These are phyloP conservation scores for Lepus townsendii DNA, from an alignment of 2,797 vertebrate genomes.

Conservation along the genomic window DNA sequence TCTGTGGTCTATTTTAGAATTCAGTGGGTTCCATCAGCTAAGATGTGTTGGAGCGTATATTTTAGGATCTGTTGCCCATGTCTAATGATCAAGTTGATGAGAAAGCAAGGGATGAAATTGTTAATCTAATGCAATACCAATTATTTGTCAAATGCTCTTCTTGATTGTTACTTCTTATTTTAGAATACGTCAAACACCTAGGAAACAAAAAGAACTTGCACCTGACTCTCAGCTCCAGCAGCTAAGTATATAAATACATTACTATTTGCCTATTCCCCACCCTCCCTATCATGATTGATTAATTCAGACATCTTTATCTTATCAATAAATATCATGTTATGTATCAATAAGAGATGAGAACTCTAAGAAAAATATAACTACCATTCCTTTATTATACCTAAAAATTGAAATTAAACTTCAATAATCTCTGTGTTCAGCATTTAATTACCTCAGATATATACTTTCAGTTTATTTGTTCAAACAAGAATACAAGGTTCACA, in stretches of 20 bases:
- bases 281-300: background rate
- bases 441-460: background rate
- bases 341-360: background rate
- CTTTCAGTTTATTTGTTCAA: background rate
- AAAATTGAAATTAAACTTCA: background rate
- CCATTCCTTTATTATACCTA: background rate
- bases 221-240: background rate
- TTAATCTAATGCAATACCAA: background rate
- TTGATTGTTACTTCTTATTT: background rate
- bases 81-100: background rate
- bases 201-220: background rate
- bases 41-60: background rate
- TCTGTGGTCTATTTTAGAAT: background rate
- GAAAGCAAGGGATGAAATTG: background rate
- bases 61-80: background rate
- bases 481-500: background rate
- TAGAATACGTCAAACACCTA: background rate
- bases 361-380: background rate
- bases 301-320: constrained; percentile 20
- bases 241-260: background rate
- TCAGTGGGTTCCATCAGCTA: background rate
- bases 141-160: background rate
- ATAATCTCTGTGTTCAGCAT: background rate
- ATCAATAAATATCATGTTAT: background rate
- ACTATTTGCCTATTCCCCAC: background rate